A percentile compares a stretch with the other conserved stretches of the same genome.
These are phyloP conservation scores for Apodemus sylvaticus DNA, from an alignment of 2,113 vertebrate genomes.

Conservation along the genomic window DNA sequence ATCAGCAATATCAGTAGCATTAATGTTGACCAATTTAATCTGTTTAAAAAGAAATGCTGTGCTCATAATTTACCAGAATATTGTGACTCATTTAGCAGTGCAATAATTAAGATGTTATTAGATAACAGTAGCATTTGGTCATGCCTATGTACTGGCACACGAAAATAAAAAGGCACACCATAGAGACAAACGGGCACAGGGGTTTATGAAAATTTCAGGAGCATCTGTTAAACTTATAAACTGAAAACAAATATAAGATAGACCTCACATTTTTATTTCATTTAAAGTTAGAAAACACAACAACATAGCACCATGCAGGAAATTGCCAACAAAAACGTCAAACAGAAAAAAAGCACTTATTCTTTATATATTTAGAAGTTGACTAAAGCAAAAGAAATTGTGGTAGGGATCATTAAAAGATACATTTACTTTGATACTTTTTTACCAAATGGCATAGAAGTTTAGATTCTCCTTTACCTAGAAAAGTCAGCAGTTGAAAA, in stretches of 20 bases:
- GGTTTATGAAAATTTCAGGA: background rate
- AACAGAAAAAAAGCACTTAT: background rate
- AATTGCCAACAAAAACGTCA: conserved; percentile 56
- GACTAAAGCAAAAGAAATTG: conserved; percentile 30
- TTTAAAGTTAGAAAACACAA: conserved; percentile 33
- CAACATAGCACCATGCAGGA: conserved; percentile 64
- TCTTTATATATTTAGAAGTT: conserved; percentile 37
- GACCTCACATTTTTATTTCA: conserved; percentile 2
- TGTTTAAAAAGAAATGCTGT: conserved; percentile 78
- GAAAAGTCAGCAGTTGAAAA: conserved; percentile 73
- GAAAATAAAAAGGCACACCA: background rate
- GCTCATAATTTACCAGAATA: conserved; percentile 14
- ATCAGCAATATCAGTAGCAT: conserved; percentile 97
- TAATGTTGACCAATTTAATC: conserved; percentile 99
- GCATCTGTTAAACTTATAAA: conserved; percentile 11
- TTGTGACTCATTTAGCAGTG: background rate
- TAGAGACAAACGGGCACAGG: background rate
- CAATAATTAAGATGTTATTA: background rate
- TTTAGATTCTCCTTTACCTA: conserved; percentile 74
- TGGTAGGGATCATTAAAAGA: conserved; percentile 33
- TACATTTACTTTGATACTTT: conserved; percentile 72
- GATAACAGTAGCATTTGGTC: background rate
- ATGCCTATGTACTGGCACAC: background rate
- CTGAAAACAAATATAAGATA: background rate
- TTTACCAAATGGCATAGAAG: conserved; percentile 70